phyloP scores from a whole-genome alignment of 2,888 invertebrate genomes.

The Bombylius major region DNA sequence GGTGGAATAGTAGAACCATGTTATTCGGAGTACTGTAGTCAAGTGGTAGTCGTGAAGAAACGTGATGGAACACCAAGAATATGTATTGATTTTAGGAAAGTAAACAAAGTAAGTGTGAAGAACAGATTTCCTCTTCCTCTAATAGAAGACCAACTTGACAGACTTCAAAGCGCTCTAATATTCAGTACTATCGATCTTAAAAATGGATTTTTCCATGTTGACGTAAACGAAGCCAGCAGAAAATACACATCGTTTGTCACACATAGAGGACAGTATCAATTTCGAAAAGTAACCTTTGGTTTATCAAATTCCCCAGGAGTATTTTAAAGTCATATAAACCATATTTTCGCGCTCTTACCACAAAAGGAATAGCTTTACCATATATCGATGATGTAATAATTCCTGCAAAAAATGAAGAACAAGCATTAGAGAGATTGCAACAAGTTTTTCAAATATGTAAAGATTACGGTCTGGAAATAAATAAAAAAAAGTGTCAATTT shows the following conservation, averaged over 20 bases:
- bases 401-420: conserved; percentile 8
- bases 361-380: conserved; percentile 10
- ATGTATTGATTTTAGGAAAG: conserved; percentile 25
- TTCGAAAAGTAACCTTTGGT: too few species aligned
- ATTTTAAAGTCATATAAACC: conserved; percentile 16
- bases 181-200: too few species aligned
- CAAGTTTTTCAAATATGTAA: conserved; percentile 5
- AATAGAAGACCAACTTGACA: conserved; percentile 10
- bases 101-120: conserved; percentile 4
- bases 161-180: too few species aligned
- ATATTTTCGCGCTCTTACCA: conserved; percentile 9
- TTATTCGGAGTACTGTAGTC: conserved; percentile 13
- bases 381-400: conserved; percentile 20
- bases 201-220: too few species aligned
- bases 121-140: conserved; percentile 4
- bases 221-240: too few species aligned
- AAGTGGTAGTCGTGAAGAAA: conserved; percentile 13
- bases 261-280: too few species aligned
- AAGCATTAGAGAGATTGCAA: conserved; percentile 6
- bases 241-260: too few species aligned
- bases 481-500: conserved; percentile 12
- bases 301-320: conserved; percentile 18
- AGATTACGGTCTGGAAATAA: conserved; percentile 6
- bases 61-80: not conserved
- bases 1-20: not conserved